Evolutionary conservation across 2,113 vertebrate species (phyloP).

Genomic region (Formicarius rufipectus): DNA sequence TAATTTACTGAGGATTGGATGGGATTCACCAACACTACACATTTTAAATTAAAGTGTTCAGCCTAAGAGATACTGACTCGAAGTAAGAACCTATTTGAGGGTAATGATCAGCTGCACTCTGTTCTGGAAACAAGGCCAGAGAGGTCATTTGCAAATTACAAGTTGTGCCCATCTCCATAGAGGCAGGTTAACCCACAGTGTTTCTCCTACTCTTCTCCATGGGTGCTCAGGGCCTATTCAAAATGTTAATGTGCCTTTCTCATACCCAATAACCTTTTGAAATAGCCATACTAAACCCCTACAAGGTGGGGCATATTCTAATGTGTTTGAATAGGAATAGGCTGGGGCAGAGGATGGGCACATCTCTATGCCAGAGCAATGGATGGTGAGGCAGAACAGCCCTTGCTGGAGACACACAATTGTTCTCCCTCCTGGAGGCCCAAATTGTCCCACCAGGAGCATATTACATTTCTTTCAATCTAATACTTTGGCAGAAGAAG

Average conservation of each 20-base stretch:
- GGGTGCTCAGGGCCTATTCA: not conserved
- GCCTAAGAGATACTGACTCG: not conserved
- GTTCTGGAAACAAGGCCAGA: not conserved
- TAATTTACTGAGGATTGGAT: slow-evolving; percentile 10
- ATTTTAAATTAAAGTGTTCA: not conserved
- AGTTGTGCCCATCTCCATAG: not conserved
- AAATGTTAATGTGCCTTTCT: not conserved
- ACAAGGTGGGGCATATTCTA: not conserved
- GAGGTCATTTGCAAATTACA: rapidly evolving
- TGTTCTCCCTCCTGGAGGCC: not conserved
- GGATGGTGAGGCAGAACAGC: not conserved
- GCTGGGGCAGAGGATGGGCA: not conserved
- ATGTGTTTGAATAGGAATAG: not conserved
- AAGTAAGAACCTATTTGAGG: not conserved
- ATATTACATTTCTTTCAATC: not conserved
- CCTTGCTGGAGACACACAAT: not conserved
- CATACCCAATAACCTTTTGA: not conserved
- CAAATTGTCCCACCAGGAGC: not conserved
- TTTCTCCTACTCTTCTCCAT: not conserved
- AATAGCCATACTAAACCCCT: not conserved
- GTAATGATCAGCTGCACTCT: rapidly evolving
- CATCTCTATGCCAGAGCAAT: not conserved
- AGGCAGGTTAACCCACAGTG: not conserved
- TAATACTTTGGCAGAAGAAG: not conserved
- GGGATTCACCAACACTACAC: slow-evolving; percentile 2